These are phyloP conservation scores for Sminthurides aquaticus DNA, from an alignment of 2,888 invertebrate genomes.

Conservation along the genomic window DNA sequence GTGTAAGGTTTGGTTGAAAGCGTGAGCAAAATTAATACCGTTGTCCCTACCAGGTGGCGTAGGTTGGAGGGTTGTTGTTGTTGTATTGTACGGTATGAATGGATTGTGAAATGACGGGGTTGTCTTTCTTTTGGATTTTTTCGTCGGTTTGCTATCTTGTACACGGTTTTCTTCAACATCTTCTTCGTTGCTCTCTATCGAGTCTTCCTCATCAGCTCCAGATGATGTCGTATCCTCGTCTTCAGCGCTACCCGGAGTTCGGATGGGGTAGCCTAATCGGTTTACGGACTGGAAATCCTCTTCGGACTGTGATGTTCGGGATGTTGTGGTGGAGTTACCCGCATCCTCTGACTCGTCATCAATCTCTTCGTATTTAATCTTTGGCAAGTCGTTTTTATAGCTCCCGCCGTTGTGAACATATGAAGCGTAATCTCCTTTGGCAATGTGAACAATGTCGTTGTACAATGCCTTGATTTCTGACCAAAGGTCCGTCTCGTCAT, in stretches of 20 bases:
- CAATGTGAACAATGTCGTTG: conserved; percentile 35
- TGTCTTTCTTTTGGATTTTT: background rate
- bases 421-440: conserved; percentile 33
- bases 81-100: background rate
- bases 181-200: background rate
- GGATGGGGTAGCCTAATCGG: background rate
- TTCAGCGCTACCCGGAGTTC: background rate
- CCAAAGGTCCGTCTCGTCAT: conserved; percentile 35
- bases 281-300: background rate
- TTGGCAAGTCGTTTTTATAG: conserved; percentile 21
- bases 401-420: conserved; percentile 22
- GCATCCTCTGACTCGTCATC: conserved; percentile 1
- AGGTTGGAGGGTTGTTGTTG: background rate
- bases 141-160: background rate
- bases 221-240: background rate
- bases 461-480: conserved; percentile 41
- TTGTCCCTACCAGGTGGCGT: background rate
- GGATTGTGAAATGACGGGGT: background rate
- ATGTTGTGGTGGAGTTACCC: background rate
- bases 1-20: conserved; percentile 19
- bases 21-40: conserved; percentile 20
- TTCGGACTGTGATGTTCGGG: background rate
- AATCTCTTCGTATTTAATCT: conserved; percentile 26
- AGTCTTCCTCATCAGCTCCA: background rate
- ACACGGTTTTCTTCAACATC: background rate